Evolutionary conservation across 2,888 invertebrate species (phyloP).

Genomic region (Sesia bembeciformis): DNA sequence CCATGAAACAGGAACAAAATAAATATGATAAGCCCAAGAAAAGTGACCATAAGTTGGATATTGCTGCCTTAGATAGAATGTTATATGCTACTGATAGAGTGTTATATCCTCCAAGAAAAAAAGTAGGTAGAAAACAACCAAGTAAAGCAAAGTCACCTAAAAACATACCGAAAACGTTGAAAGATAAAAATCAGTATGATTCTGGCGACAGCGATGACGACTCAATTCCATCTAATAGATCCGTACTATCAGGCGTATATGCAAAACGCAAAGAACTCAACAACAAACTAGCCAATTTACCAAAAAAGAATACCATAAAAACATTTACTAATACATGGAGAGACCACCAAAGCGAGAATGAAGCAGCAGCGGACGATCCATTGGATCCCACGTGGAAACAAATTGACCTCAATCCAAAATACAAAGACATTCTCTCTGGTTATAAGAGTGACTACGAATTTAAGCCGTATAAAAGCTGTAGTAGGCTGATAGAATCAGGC

Average conservation of each 20-base stretch:
- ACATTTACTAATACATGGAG: slow-evolving; percentile 57
- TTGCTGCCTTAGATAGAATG: slow-evolving; percentile 78
- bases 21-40: slow-evolving; percentile 55
- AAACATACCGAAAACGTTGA: slow-evolving; percentile 47
- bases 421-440: slow-evolving; percentile 74
- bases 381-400: slow-evolving; percentile 78
- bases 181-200: slow-evolving; percentile 63
- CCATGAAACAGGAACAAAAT: slow-evolving; percentile 58
- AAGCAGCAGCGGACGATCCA: slow-evolving; percentile 69
- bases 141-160: slow-evolving; percentile 51
- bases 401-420: slow-evolving; percentile 78
- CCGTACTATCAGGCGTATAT: slow-evolving; percentile 65
- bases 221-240: slow-evolving; percentile 44
- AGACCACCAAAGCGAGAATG: slow-evolving; percentile 66
- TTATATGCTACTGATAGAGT: slow-evolving; percentile 84
- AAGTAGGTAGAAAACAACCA: slow-evolving; percentile 79
- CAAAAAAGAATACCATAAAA: slow-evolving; percentile 37
- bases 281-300: slow-evolving; percentile 52
- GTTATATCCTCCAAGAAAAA: slow-evolving; percentile 84
- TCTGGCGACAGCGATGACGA: slow-evolving; percentile 58
- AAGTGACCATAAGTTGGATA: slow-evolving; percentile 64
- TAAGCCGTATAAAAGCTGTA: slow-evolving; percentile 67
- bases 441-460: slow-evolving; percentile 76
- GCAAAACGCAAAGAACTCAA: slow-evolving; percentile 68
- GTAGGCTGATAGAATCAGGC: slow-evolving; percentile 71